Conservation (phyloP, 2,797 vertebrate genomes). For the Sparus aurata region DNA sequence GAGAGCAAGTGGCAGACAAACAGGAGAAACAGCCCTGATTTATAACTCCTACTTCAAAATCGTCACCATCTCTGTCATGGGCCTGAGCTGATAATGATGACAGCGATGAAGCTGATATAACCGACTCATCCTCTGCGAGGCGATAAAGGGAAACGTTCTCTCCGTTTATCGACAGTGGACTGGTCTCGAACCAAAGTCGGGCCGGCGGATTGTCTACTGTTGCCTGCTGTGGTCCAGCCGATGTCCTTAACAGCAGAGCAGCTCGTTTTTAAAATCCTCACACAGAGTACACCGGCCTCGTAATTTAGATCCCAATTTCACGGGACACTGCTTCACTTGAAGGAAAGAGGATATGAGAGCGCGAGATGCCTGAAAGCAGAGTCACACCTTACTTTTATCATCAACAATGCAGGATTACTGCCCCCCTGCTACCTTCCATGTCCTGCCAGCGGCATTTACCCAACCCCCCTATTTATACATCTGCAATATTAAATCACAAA, state of each 20-base stretch:
- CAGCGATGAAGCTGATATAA: slow-evolving; percentile 63
- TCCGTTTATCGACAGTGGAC: slow-evolving; percentile 36
- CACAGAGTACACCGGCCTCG: slow-evolving; percentile 78
- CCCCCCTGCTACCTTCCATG: slow-evolving; percentile 24
- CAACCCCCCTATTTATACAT: slow-evolving; percentile 34
- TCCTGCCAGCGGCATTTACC: slow-evolving; percentile 25
- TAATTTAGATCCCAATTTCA: slow-evolving; percentile 96
- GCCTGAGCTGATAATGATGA: slow-evolving; percentile 58
- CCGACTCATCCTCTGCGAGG: slow-evolving; percentile 36
- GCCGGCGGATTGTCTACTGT: slow-evolving; percentile 31
- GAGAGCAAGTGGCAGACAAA: slow-evolving; percentile 50
- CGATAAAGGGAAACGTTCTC: slow-evolving; percentile 48
- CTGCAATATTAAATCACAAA: slow-evolving; percentile 45
- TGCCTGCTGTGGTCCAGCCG: slow-evolving; percentile 60
- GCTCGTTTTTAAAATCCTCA: slow-evolving; percentile 74
- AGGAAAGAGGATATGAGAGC: slow-evolving; percentile 80
- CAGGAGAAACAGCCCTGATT: slow-evolving; percentile 53
- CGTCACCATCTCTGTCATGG: slow-evolving; percentile 64
- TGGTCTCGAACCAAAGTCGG: slow-evolving; percentile 44
- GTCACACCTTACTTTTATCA: slow-evolving; percentile 80
- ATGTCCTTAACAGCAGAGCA: slow-evolving; percentile 57
- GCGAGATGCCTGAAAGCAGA: slow-evolving; percentile 82
- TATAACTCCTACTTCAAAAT: slow-evolving; percentile 64
- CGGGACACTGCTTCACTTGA: slow-evolving; percentile 92
- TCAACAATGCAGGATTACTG: slow-evolving; percentile 70